Evolutionary conservation across 2,797 vertebrate species (phyloP).

Genomic region (Psittacula derbiana): DNA sequence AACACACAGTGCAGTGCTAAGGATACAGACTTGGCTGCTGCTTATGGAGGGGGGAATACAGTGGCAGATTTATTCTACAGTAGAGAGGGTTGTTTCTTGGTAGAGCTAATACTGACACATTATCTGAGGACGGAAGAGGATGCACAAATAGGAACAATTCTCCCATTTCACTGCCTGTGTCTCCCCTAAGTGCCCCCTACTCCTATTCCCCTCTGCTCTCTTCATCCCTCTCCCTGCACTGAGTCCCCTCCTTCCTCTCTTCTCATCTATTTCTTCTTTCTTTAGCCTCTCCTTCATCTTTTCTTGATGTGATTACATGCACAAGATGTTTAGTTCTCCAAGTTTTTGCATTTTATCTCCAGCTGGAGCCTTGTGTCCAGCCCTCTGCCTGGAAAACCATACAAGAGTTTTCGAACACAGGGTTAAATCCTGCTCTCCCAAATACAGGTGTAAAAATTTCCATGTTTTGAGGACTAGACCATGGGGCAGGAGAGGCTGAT

Average conservation of each 20-base stretch:
- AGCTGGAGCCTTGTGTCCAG: neutral
- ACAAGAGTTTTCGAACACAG: neutral
- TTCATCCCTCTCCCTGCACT: neutral
- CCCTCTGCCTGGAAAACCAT: neutral
- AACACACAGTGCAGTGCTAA: conserved; percentile 15
- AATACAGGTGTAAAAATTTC: neutral
- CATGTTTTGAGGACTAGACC: neutral
- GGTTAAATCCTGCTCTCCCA: neutral
- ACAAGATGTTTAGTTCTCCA: neutral
- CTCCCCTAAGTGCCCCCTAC: conserved; percentile 5
- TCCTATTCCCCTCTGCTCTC: neutral
- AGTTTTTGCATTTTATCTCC: neutral
- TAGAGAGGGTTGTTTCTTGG: conserved; percentile 44
- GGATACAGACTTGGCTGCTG: conserved; percentile 31
- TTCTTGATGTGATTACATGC: neutral
- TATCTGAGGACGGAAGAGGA: conserved; percentile 50
- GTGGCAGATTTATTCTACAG: conserved; percentile 64
- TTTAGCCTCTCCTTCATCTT: neutral
- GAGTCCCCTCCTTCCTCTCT: neutral
- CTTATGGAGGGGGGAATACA: conserved; percentile 40
- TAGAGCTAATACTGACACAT: conserved; percentile 46
- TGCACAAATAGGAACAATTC: conserved; percentile 42
- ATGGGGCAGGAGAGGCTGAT: neutral
- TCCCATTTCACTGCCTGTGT: conserved; percentile 44
- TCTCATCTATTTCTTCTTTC: neutral